Conservation (phyloP, 2,888 invertebrate species). For the Tenodera sinensis region DNA sequence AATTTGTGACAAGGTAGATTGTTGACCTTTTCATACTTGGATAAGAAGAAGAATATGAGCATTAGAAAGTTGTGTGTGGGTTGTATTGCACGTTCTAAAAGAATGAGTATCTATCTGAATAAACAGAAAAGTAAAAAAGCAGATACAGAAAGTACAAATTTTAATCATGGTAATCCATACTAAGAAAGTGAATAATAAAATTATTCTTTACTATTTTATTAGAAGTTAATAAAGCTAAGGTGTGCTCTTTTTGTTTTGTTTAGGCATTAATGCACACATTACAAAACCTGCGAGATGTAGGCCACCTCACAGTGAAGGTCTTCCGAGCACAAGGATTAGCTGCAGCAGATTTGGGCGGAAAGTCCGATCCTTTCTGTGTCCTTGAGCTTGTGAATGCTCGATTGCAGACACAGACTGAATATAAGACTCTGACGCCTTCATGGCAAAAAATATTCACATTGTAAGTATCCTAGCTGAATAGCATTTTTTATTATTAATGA, state of each 20-base stretch:
- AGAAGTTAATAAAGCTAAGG: too few species aligned
- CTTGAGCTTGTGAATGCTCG: constrained; percentile 91
- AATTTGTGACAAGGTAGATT: too few species aligned
- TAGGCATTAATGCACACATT: constrained; percentile 67
- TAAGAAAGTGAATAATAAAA: too few species aligned
- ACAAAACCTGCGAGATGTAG: constrained; percentile 78
- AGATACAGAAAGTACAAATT: too few species aligned
- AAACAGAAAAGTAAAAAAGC: too few species aligned
- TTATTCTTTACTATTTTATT: too few species aligned
- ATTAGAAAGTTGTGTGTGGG: too few species aligned
- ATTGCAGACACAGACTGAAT: constrained; percentile 96
- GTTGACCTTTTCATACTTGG: too few species aligned
- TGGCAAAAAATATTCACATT: constrained; percentile 99
- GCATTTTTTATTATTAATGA: background rate
- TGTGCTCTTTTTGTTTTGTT: background rate
- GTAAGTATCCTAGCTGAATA: constrained; percentile 54
- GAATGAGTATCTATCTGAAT: too few species aligned
- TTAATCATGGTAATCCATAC: too few species aligned
- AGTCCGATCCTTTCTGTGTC: constrained; percentile 98
- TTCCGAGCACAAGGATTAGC: constrained; percentile 78
- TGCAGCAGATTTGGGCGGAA: constrained; percentile 93
- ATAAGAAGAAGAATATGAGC: too few species aligned
- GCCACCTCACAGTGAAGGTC: constrained; percentile 92
- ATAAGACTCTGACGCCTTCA: constrained; percentile 91
- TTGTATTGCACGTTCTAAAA: too few species aligned